A percentile compares a stretch with the other conserved stretches of the same genome.
Evolutionary conservation across 2,113 vertebrate genomes (phyloP).

Genomic region (Dromaius novaehollandiae): DNA sequence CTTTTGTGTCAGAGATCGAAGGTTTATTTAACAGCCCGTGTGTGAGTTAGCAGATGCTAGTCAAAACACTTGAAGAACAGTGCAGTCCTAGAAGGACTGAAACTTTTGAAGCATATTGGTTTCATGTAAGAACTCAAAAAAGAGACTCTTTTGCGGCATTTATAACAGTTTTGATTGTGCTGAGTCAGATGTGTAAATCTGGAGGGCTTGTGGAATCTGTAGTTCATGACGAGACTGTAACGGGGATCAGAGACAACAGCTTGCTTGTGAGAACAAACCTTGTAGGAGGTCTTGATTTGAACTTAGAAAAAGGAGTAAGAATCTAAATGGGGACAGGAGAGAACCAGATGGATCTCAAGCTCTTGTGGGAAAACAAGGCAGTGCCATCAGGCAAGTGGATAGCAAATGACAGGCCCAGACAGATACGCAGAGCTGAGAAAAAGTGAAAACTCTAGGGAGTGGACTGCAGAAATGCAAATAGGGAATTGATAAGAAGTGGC

Average conservation of each 20-base stretch:
- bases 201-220: not conserved
- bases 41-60: not conserved
- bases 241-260: not conserved
- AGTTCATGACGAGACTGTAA: not conserved
- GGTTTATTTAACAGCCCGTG: no score
- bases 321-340: not conserved
- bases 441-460: not conserved
- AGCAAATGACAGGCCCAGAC: accelerated
- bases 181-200: not conserved
- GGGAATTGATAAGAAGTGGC: accelerated
- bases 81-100: not conserved
- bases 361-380: not conserved
- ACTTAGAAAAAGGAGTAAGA: not conserved
- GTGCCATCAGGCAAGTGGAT: accelerated
- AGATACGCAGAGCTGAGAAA: not conserved
- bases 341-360: accelerated
- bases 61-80: not conserved
- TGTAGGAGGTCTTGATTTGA: not conserved
- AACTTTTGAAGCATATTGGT: not conserved
- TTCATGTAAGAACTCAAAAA: not conserved
- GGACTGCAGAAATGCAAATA: not conserved
- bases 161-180: not conserved
- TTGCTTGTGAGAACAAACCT: not conserved
- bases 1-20: accelerated
- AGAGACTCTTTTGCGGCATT: not conserved